Conservation (phyloP, 2,888 invertebrate genomes). For the Zygogramma bicolorata region DNA sequence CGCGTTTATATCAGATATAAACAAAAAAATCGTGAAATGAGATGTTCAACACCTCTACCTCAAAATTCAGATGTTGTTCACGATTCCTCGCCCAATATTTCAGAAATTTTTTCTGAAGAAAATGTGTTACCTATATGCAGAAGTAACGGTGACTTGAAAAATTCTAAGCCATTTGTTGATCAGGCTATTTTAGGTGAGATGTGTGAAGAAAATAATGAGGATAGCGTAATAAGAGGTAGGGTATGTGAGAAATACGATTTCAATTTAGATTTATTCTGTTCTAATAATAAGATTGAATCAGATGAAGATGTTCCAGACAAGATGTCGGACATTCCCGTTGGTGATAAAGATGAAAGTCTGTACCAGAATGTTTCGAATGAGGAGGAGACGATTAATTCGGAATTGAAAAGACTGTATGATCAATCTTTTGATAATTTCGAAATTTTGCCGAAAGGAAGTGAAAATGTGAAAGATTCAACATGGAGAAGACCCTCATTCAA, state of each 20-base stretch:
- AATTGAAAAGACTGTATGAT: neutral
- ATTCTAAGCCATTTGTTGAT: neutral
- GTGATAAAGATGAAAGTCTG: neutral
- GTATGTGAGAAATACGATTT: neutral
- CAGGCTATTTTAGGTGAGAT: neutral
- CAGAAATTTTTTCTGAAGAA: neutral
- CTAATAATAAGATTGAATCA: neutral
- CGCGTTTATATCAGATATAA: neutral
- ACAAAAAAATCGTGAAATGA: neutral
- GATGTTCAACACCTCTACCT: conserved; percentile 1
- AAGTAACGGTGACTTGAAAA: neutral
- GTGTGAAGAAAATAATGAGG: neutral
- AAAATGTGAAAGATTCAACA: neutral
- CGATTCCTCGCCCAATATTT: neutral
- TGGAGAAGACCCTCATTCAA: neutral
- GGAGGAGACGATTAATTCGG: neutral
- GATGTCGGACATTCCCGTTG: neutral
- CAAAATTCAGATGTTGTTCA: neutral
- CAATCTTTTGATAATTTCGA: neutral
- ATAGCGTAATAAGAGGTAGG: neutral
- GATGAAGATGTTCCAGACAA: neutral
- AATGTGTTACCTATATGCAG: neutral
- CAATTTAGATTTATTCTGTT: neutral
- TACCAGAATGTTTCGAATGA: neutral
- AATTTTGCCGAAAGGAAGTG: neutral